Evolutionary conservation across 2,888 invertebrate genomes (phyloP).

Genomic region (Philereme transversata): DNA sequence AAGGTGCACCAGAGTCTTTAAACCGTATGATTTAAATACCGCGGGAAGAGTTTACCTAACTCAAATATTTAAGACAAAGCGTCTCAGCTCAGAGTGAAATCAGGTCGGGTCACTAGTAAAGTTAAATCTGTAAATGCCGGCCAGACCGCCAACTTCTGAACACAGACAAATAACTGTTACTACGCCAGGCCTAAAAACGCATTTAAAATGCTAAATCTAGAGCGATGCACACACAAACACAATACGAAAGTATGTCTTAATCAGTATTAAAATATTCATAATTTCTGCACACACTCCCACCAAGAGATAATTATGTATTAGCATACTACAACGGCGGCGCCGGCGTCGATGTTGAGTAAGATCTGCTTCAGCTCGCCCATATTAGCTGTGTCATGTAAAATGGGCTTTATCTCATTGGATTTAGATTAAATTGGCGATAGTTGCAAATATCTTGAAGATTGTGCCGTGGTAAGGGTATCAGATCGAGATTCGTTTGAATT

Average conservation of each 20-base stretch:
- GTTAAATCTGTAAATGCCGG: slow-evolving; percentile 19
- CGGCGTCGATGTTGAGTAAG: neutral
- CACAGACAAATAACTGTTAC: slow-evolving; percentile 14
- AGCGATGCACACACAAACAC: slow-evolving; percentile 25
- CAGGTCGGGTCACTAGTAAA: slow-evolving; percentile 17
- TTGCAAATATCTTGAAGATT: too few relatives aligned
- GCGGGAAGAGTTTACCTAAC: too few relatives aligned
- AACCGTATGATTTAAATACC: too few relatives aligned
- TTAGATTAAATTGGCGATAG: too few relatives aligned
- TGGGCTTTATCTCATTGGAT: too few relatives aligned
- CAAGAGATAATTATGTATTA: slow-evolving; percentile 21
- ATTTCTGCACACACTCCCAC: slow-evolving; percentile 22
- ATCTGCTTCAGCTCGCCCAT: slow-evolving; percentile 1
- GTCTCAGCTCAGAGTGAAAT: slow-evolving; percentile 1
- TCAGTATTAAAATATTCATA: slow-evolving; percentile 32
- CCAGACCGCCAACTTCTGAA: slow-evolving; percentile 21
- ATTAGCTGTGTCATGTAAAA: slow-evolving; percentile 3
- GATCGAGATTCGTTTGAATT: too few relatives aligned
- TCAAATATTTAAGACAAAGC: too few relatives aligned
- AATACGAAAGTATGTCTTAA: slow-evolving; percentile 31
- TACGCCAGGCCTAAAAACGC: slow-evolving; percentile 6
- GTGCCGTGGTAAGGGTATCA: too few relatives aligned
- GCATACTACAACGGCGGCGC: too few relatives aligned
- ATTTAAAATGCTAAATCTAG: slow-evolving; percentile 24
- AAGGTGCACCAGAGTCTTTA: too few relatives aligned